Percentiles rank a stretch among this genome's conserved stretches.
Conservation (phyloP, 2,113 vertebrate species). For the Sinosuthora webbiana region DNA sequence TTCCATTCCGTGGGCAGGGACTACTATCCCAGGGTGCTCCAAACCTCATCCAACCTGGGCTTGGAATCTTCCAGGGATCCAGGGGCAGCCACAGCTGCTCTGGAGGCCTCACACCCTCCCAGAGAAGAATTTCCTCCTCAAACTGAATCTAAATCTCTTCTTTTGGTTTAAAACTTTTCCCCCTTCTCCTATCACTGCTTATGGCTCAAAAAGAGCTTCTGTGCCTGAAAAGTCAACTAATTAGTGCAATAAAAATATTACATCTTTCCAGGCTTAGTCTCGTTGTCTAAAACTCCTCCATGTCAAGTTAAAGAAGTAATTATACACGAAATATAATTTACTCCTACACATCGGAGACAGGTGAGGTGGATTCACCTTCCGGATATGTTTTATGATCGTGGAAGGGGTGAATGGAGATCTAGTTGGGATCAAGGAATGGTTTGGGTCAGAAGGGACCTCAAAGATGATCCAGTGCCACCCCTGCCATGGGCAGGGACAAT, state of each 20-base stretch:
- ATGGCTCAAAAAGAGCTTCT: background rate
- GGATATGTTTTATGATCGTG: background rate
- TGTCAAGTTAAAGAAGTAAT: background rate
- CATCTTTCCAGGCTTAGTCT: fast-evolving
- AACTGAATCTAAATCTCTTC: background rate
- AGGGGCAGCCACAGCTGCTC: background rate
- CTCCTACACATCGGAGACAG: background rate
- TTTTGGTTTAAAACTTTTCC: background rate
- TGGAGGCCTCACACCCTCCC: background rate
- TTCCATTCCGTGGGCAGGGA: background rate
- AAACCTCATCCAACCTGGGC: fast-evolving
- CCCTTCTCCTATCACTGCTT: background rate
- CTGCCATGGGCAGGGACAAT: background rate
- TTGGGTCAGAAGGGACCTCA: background rate
- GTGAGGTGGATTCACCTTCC: background rate
- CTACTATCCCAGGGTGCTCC: fast-evolving
- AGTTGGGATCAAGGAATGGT: background rate
- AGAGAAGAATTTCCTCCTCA: background rate
- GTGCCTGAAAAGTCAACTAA: background rate
- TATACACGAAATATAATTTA: fast-evolving
- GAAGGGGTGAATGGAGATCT: background rate
- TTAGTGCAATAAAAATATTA: background rate
- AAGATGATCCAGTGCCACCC: no score
- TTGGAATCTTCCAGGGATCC: background rate
- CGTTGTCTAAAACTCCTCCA: background rate